A percentile compares a stretch with the other conserved stretches of the same genome.
phyloP scores from a whole-genome alignment of 2,797 vertebrate genomes.

The Hipposideros larvatus region DNA sequence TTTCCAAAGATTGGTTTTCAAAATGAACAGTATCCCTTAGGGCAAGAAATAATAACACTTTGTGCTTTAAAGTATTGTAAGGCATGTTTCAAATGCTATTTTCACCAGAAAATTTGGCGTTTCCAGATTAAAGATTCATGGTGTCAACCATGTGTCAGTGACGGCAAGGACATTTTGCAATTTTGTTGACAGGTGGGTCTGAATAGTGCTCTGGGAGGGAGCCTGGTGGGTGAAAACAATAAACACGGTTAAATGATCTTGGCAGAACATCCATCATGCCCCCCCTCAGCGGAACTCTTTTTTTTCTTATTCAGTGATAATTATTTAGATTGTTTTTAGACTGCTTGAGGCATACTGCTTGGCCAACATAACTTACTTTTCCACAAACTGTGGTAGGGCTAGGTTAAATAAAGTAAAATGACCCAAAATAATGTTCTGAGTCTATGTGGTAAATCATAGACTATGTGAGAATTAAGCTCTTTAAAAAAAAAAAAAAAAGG shows the following conservation, averaged over 20 bases:
- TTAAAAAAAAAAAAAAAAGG: background rate
- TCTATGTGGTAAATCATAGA: background rate
- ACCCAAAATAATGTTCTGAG: background rate
- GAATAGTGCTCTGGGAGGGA: background rate
- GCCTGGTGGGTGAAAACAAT: background rate
- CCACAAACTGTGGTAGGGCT: background rate
- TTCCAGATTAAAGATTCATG: conserved; percentile 14
- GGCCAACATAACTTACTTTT: background rate
- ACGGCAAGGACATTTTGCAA: background rate
- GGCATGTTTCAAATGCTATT: conserved; percentile 38
- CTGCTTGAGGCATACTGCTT: background rate
- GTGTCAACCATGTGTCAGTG: background rate
- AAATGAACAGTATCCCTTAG: background rate
- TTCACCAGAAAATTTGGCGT: conserved; percentile 9
- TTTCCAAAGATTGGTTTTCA: conserved; percentile 53
- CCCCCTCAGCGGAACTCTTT: background rate
- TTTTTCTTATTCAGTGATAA: background rate
- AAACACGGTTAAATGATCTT: background rate
- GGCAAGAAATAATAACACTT: conserved; percentile 34
- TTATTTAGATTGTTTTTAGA: conserved; percentile 28
- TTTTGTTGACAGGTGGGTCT: background rate
- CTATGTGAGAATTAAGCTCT: background rate
- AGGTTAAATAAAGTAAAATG: conserved; percentile 4
- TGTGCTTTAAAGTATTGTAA: conserved; percentile 20
- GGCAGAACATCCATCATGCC: background rate